Conservation (phyloP, 2,888 invertebrate genomes). For the Craniophora ligustri region DNA sequence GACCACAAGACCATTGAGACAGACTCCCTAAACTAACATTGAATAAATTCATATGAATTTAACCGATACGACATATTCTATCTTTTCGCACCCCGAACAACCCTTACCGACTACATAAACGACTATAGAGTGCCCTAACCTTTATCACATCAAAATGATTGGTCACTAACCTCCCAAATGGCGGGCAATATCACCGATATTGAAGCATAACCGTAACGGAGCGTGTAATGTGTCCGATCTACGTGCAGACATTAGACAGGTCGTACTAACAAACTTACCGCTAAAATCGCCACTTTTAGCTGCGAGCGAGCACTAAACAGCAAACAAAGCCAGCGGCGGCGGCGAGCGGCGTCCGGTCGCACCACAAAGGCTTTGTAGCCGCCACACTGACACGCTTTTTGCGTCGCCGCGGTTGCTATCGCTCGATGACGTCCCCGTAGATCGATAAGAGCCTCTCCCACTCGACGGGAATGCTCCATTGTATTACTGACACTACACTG, state of each 20-base stretch:
- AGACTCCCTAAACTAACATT: no score
- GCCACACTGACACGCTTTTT: constrained; percentile 88
- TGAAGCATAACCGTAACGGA: constrained; percentile 50
- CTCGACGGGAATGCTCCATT: constrained; percentile 86
- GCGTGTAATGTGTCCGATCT: constrained; percentile 35
- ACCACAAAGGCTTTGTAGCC: constrained; percentile 85
- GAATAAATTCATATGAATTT: no score
- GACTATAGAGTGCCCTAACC: constrained; percentile 9
- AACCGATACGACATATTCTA: background rate
- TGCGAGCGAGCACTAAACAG: constrained; percentile 80
- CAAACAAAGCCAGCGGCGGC: constrained; percentile 82
- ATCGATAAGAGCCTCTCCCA: constrained; percentile 87
- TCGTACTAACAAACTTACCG: constrained; percentile 65
- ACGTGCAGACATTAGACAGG: constrained; percentile 57
- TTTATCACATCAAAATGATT: constrained; percentile 8
- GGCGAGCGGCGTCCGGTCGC: constrained; percentile 84
- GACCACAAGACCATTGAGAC: no score
- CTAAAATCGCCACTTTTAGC: constrained; percentile 84
- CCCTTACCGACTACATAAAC: background rate
- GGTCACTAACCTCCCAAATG: constrained; percentile 9
- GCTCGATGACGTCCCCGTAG: constrained; percentile 87
- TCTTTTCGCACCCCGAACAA: background rate
- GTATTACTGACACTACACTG: constrained; percentile 84
- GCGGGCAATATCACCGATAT: constrained; percentile 28
- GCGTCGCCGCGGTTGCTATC: constrained; percentile 84